Conservation (phyloP, 2,113 vertebrate genomes). For the Hemiprocne comata region DNA sequence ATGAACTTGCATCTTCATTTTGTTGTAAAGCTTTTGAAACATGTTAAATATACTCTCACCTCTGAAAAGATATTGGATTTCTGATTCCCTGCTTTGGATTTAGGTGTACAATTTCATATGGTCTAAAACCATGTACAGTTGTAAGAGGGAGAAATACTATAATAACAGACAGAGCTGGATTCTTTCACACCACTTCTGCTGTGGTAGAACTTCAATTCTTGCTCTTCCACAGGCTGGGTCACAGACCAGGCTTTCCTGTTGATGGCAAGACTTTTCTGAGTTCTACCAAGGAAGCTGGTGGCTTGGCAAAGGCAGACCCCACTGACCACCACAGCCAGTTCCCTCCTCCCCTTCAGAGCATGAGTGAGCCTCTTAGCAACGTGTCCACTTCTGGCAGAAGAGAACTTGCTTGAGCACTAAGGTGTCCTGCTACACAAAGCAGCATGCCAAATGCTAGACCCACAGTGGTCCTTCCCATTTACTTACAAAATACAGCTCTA, state of each 20-base stretch:
- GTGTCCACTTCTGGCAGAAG: neutral
- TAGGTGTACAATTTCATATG: neutral
- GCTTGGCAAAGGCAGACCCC: neutral
- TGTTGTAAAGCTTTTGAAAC: neutral
- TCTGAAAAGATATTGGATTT: neutral
- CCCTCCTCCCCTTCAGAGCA: neutral
- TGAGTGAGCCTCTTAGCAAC: neutral
- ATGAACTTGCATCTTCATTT: neutral
- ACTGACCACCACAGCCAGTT: neutral
- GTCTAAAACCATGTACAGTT: neutral
- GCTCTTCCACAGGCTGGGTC: neutral
- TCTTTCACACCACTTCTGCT: neutral
- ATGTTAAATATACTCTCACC: neutral
- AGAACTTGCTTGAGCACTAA: neutral
- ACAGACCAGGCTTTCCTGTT: neutral
- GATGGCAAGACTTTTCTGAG: neutral
- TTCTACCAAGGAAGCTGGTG: neutral
- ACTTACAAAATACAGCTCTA: neutral
- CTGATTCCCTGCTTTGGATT: neutral
- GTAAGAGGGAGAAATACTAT: neutral
- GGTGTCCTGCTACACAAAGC: neutral
- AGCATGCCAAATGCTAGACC: neutral
- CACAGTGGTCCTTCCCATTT: neutral
- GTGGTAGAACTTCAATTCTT: neutral
- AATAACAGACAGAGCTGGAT: neutral